These are phyloP conservation scores for Radopholus similis DNA, from an alignment of 1,140 invertebrate species.

Conservation along the genomic window DNA sequence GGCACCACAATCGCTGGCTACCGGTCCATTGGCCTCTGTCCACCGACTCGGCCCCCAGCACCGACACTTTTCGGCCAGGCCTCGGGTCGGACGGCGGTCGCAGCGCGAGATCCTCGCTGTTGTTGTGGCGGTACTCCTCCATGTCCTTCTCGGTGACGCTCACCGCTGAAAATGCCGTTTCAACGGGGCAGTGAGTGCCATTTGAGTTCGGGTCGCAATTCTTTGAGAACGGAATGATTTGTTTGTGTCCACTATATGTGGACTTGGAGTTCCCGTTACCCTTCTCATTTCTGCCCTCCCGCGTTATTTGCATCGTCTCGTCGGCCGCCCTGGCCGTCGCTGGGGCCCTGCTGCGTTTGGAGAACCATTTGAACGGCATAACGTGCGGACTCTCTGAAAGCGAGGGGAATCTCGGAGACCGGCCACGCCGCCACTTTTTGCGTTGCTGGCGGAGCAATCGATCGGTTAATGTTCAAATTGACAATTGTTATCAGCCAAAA, in stretches of 20 bases:
- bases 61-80: constrained; percentile 38
- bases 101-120: too few relatives aligned
- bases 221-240: neutral
- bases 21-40: constrained; percentile 56
- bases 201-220: too few relatives aligned
- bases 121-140: too few relatives aligned
- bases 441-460: too few relatives aligned
- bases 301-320: neutral
- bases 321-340: neutral
- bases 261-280: neutral
- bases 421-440: too few relatives aligned
- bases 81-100: neutral
- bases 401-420: too few relatives aligned
- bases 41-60: constrained; percentile 42
- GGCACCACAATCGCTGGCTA: neutral
- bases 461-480: too few relatives aligned
- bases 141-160: neutral
- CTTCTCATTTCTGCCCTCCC: neutral
- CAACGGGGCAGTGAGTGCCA: too few relatives aligned
- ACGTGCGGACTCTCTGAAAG: too few relatives aligned
- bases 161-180: neutral
- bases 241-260: neutral
- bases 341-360: neutral
- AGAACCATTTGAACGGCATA: neutral
- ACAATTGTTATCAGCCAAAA: too few relatives aligned